These are phyloP conservation scores for Imbricaverruca yamaguchii DNA, from an alignment of 2,888 invertebrate species.

Conservation along the genomic window DNA sequence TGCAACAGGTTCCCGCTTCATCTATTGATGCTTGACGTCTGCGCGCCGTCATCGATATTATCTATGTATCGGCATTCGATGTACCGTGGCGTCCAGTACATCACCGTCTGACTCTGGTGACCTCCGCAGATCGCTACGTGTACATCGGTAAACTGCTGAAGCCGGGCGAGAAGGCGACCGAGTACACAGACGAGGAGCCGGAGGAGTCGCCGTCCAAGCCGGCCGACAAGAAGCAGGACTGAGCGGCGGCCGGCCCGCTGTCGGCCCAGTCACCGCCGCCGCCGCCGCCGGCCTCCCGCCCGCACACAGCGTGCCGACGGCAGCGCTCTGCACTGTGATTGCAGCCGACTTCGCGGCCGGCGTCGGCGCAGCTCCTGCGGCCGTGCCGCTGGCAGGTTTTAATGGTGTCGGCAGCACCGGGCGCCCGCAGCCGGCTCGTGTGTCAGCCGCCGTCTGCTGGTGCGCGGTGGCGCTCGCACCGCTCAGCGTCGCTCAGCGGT, in stretches of 20 bases:
- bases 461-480: no score
- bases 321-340: no score
- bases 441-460: no score
- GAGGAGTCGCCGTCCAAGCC: neutral
- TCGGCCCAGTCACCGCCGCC: neutral
- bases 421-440: no score
- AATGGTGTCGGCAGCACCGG: neutral
- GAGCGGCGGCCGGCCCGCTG: neutral
- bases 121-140: constrained; percentile 31
- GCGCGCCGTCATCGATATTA: no score
- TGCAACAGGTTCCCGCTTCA: no score
- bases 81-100: no score
- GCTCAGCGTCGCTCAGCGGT: no score
- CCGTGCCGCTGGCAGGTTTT: neutral
- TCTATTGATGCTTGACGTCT: no score
- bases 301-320: neutral
- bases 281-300: neutral
- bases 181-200: constrained; percentile 33
- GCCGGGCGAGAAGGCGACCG: constrained; percentile 31
- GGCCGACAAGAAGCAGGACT: constrained; percentile 15
- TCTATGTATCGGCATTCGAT: no score
- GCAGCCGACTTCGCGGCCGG: no score
- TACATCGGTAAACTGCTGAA: constrained; percentile 33
- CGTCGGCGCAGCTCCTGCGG: no score
- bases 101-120: neutral